Percentiles rank a stretch among this genome's conserved stretches.
phyloP scores from a whole-genome alignment of 2,888 invertebrate species.

The Nomada ruficornis region DNA sequence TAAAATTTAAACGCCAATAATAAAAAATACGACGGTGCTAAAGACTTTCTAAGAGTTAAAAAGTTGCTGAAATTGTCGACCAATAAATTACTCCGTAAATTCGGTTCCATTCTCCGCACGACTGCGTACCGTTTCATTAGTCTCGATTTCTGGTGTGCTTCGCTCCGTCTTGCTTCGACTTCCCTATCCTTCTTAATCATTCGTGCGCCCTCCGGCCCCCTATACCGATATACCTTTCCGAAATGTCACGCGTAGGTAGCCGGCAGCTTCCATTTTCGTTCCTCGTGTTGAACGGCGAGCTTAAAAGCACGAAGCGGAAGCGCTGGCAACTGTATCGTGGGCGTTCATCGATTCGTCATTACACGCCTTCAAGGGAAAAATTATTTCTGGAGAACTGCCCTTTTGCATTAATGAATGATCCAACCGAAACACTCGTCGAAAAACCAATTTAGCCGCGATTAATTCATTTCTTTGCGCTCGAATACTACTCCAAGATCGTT shows the following conservation, averaged over 20 bases:
- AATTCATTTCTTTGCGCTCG: neutral
- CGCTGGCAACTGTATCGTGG: conserved; percentile 10
- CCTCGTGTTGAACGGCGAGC: conserved; percentile 2
- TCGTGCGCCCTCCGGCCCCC: too few species aligned
- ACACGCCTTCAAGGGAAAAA: conserved; percentile 11
- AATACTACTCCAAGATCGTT: conserved; percentile 1
- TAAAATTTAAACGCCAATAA: neutral
- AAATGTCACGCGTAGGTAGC: conserved; percentile 37
- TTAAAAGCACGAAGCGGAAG: conserved; percentile 27
- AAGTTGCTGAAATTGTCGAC: neutral
- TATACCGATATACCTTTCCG: neutral
- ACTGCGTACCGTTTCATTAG: conserved; percentile 13
- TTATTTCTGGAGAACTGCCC: neutral
- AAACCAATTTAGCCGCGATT: neutral
- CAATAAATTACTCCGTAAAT: neutral
- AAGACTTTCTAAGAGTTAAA: too few species aligned
- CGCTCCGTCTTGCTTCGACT: neutral
- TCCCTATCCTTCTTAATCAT: neutral
- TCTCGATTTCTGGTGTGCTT: neutral
- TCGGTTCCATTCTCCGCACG: neutral
- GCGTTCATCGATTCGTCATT: conserved; percentile 17
- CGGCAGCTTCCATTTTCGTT: conserved; percentile 16
- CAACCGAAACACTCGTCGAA: neutral
- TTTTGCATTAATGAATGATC: neutral
- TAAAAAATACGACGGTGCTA: neutral